Percentiles rank a stretch among this genome's conserved stretches.
Evolutionary conservation across 1,140 invertebrate species (phyloP).

Genomic region (Drosophila chauvacae): DNA sequence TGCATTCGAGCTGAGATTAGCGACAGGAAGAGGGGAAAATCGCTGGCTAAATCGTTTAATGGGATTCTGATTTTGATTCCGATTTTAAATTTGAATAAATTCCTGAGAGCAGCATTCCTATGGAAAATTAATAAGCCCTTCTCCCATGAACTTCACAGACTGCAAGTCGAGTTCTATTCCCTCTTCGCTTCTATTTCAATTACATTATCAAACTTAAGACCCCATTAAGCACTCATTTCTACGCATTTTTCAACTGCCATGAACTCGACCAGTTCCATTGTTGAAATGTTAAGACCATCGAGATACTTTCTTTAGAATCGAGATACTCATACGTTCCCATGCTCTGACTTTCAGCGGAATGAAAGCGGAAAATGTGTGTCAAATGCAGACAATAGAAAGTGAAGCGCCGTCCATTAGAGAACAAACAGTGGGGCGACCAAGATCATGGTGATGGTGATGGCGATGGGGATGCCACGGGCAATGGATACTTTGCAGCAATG

Average conservation of each 20-base stretch:
- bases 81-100: slow-evolving; percentile 53
- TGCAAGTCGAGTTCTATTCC: neutral
- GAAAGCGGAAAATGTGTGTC: slow-evolving; percentile 61
- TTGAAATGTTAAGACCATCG: slow-evolving; percentile 14
- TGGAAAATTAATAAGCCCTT: slow-evolving; percentile 67
- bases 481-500: slow-evolving; percentile 59
- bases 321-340: slow-evolving; percentile 37
- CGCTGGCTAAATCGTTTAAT: slow-evolving; percentile 48
- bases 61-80: slow-evolving; percentile 63
- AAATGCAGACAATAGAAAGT: slow-evolving; percentile 73
- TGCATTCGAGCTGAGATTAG: slow-evolving; percentile 79
- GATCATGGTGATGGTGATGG: slow-evolving; percentile 13
- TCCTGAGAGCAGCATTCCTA: slow-evolving; percentile 37
- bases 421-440: slow-evolving; percentile 50
- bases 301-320: slow-evolving; percentile 35
- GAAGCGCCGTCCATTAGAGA: slow-evolving; percentile 70
- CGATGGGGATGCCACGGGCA: slow-evolving; percentile 31
- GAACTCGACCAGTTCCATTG: slow-evolving; percentile 13
- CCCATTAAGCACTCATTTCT: slow-evolving; percentile 18
- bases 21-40: slow-evolving; percentile 41
- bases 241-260: slow-evolving; percentile 26
- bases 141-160: neutral
- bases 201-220: slow-evolving; percentile 18
- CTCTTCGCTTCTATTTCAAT: neutral
- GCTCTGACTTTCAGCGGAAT: slow-evolving; percentile 25